phyloP scores from a whole-genome alignment of 2,888 invertebrate species.

The Sphaerolaimus hirsutus region DNA sequence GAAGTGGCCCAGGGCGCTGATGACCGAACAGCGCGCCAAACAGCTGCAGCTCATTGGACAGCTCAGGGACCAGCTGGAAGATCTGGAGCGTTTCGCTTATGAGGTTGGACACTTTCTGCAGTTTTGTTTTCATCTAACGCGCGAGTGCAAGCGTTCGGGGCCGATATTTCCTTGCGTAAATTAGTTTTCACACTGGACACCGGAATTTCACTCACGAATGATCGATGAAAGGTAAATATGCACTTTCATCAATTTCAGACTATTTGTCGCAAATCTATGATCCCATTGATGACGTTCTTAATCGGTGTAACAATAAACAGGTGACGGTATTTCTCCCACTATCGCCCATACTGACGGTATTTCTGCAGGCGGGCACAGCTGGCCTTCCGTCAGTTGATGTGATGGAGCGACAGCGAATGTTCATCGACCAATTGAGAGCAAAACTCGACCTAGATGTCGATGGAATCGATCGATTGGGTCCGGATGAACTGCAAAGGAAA shows the following conservation, averaged over 20 bases:
- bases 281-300: too few relatives aligned
- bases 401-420: slow-evolving; percentile 62
- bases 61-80: slow-evolving; percentile 66
- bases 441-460: slow-evolving; percentile 56
- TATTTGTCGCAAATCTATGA: too few relatives aligned
- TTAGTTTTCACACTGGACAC: too few relatives aligned
- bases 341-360: neutral
- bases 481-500: slow-evolving; percentile 59
- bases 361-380: slow-evolving; percentile 17
- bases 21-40: slow-evolving; percentile 39
- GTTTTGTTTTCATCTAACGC: neutral
- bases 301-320: too few relatives aligned
- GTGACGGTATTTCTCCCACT: too few relatives aligned
- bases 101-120: too few relatives aligned
- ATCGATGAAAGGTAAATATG: too few relatives aligned
- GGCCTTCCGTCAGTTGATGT: slow-evolving; percentile 37
- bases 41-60: slow-evolving; percentile 61
- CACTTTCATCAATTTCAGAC: too few relatives aligned
- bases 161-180: too few relatives aligned
- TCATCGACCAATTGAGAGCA: slow-evolving; percentile 17
- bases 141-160: neutral
- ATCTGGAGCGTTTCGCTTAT: slow-evolving; percentile 70
- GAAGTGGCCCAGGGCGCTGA: neutral
- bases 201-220: too few relatives aligned
- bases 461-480: slow-evolving; percentile 46